Evolutionary conservation across 2,797 vertebrate species (phyloP).

Genomic region (Dendrocincla tyrannina): DNA sequence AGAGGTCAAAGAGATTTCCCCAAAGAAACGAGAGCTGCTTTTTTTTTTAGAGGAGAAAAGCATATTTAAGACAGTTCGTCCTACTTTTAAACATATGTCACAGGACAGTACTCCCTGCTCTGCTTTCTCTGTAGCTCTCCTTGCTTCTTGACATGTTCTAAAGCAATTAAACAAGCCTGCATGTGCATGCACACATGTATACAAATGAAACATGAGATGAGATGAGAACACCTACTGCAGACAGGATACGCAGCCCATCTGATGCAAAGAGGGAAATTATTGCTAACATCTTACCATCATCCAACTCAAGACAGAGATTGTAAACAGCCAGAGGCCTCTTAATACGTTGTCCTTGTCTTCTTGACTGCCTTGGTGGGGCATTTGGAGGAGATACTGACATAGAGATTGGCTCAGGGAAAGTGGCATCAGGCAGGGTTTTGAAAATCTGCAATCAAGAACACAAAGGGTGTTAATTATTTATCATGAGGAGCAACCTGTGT

Average conservation of each 20-base stretch:
- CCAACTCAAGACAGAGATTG: slow-evolving; percentile 89
- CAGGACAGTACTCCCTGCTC: neutral
- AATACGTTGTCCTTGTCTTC: slow-evolving; percentile 85
- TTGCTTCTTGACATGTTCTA: neutral
- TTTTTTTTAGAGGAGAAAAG: slow-evolving; percentile 42
- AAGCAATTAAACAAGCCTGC: neutral
- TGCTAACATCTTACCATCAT: slow-evolving; percentile 85
- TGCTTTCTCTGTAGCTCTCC: neutral
- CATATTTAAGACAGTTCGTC: neutral
- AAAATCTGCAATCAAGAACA: slow-evolving; percentile 88
- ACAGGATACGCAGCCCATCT: neutral
- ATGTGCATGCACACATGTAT: neutral
- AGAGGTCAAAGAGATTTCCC: slow-evolving; percentile 74
- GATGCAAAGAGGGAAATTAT: slow-evolving; percentile 6
- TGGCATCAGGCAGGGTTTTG: slow-evolving; percentile 85
- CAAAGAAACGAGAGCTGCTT: slow-evolving; percentile 66
- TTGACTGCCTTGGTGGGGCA: slow-evolving; percentile 90
- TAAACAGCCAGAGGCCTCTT: slow-evolving; percentile 94
- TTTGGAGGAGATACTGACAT: slow-evolving; percentile 78
- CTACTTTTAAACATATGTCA: slow-evolving; percentile 34
- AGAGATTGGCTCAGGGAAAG: slow-evolving; percentile 77
- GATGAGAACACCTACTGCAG: slow-evolving; percentile 38
- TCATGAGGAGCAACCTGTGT: slow-evolving; percentile 48
- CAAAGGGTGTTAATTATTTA: slow-evolving; percentile 70
- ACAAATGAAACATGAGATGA: slow-evolving; percentile 40